A percentile compares a stretch with the other conserved stretches of the same genome.
Evolutionary conservation across 2,888 invertebrate species (phyloP).

Genomic region (Gastracanthus pulcherrimus): DNA sequence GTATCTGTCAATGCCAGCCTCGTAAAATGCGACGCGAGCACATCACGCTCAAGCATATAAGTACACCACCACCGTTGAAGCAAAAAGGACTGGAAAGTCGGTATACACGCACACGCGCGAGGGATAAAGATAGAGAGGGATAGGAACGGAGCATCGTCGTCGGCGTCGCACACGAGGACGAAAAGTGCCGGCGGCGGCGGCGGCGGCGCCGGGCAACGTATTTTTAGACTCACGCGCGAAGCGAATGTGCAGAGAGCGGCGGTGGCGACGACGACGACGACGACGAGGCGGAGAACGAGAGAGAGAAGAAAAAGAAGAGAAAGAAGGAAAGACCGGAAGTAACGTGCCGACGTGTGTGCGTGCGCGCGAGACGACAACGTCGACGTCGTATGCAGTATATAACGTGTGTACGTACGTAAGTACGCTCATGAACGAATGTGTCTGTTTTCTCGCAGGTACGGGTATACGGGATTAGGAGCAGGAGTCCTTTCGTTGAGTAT

Average conservation of each 20-base stretch:
- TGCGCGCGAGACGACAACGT: no score
- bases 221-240: constrained; percentile 27
- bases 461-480: no score
- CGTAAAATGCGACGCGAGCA: no score
- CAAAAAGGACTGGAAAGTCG: no score
- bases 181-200: constrained; percentile 26
- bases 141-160: not conserved
- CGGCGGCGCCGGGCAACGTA: not conserved
- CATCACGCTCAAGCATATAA: no score
- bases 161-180: constrained; percentile 12
- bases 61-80: no score
- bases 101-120: no score
- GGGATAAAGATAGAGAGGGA: constrained; percentile 1
- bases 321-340: not conserved
- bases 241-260: no score
- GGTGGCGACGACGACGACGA: no score
- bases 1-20: not conserved
- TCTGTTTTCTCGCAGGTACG: no score
- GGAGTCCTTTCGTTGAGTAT: no score
- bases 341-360: not conserved
- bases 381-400: no score
- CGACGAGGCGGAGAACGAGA: not conserved
- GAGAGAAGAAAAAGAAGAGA: not conserved
- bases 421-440: not conserved
- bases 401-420: not conserved